Evolutionary conservation across 2,113 vertebrate species (phyloP), one percentile per base, ranked within the genome.

Genomic region (Delphinus delphis): DNA sequence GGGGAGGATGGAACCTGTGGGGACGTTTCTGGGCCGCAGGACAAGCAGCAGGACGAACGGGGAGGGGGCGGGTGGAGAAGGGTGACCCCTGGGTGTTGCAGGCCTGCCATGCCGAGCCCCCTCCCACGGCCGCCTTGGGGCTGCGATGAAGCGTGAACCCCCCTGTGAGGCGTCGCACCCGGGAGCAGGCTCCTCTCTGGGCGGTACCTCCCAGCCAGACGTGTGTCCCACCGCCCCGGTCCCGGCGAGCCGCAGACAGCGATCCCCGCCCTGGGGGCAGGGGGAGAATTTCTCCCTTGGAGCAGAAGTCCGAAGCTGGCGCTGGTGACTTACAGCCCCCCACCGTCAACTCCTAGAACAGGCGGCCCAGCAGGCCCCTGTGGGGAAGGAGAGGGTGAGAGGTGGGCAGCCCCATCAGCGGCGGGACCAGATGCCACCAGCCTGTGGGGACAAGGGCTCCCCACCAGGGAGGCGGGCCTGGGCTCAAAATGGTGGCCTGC

Each of bases 111-210:
- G 28, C 25, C 2, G 12, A 33, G 26, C 33, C 28, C 26, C 20
- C 31, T 23, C 33, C 26, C 1, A 2, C 0, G 0, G 41, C 26
- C 0, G 7, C 63, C 33, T 31, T 8, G 33, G 70, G 28, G 26
- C 82, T 44, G 15, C 12, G 60, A 9, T 33, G 67, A 25, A 6
- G 26, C 20, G 6, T 10, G 38, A 65, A 36, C 0, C 5, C 5
- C 70, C 36, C 1, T 18, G 9, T 33, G 77, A 21, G 62, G 71
- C 14, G 2, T 8, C 23, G 23, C 23, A 13, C 28, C 58, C 15
- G 11, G 5, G 25, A 58, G 41, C 8, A 15, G 70, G 55, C 74
- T 68, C 11, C 20, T 26, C 25, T 18, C 31, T 21, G 21, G 47
- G 55, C 60, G 25, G 10, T 3, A 4, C 31, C 55, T 23, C 12